These are phyloP conservation scores for Halcyon smyrnensis DNA, from an alignment of 2,797 vertebrate genomes.

Conservation along the genomic window DNA sequence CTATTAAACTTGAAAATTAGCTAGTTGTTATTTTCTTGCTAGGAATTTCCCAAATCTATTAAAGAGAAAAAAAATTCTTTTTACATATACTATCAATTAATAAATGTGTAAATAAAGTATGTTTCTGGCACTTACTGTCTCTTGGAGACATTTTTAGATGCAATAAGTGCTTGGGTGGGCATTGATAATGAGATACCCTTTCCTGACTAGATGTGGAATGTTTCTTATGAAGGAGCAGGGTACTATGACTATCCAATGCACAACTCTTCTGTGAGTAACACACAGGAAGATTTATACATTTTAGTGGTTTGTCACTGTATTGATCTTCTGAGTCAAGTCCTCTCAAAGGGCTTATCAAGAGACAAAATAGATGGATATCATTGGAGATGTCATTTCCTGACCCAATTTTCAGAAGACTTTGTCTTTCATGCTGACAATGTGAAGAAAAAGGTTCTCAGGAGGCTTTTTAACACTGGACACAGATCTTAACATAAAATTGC, in stretches of 20 bases:
- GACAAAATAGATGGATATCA: neutral
- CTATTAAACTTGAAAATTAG: neutral
- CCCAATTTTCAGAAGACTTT: neutral
- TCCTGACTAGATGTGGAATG: neutral
- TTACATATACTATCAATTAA: neutral
- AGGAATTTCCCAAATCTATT: neutral
- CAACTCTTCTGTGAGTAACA: neutral
- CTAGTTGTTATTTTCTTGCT: neutral
- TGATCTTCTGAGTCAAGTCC: neutral
- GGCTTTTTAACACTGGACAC: neutral
- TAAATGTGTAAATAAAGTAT: neutral
- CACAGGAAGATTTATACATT: neutral
- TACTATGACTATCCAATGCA: neutral
- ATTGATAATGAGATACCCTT: neutral
- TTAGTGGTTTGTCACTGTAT: neutral
- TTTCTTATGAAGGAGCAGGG: neutral
- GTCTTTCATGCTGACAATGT: neutral
- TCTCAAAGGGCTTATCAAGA: neutral
- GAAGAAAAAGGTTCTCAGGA: neutral
- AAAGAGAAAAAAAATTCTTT: neutral
- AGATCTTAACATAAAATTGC: neutral
- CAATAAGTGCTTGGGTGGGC: neutral
- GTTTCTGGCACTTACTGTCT: neutral
- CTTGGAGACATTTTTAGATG: neutral
- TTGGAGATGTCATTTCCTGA: neutral